These are phyloP conservation scores for Lerista edwardsae DNA, from an alignment of 2,797 vertebrate genomes.

Conservation along the genomic window DNA sequence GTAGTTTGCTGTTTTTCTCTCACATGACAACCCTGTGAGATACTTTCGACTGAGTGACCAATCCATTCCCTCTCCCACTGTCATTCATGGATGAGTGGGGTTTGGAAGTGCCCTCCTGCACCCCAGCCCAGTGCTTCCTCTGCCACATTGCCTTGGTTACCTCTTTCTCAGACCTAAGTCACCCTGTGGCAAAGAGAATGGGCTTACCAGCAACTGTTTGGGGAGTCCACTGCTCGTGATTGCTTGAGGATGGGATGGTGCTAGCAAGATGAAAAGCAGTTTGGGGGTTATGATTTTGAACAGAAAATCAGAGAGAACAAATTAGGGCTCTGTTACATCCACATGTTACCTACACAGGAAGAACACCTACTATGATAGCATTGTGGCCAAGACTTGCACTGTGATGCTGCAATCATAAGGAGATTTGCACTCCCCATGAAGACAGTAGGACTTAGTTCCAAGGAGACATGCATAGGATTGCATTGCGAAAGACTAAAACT, in stretches of 20 bases:
- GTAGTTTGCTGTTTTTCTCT: neutral
- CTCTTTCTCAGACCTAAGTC: slow-evolving; percentile 1
- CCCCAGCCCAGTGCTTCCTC: neutral
- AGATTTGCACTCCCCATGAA: too few species aligned
- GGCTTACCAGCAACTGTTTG: neutral
- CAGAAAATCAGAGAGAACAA: neutral
- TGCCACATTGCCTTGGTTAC: neutral
- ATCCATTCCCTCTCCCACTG: neutral
- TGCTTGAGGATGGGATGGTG: neutral
- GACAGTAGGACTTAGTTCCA: too few species aligned
- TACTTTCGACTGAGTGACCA: neutral
- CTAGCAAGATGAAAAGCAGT: neutral
- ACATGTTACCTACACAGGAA: neutral
- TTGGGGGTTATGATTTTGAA: neutral
- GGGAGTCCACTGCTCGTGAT: neutral
- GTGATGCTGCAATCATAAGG: too few species aligned
- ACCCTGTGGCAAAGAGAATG: neutral
- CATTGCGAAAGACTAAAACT: neutral
- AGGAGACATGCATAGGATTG: too few species aligned
- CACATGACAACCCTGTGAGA: neutral
- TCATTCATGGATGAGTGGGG: neutral
- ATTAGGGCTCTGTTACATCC: neutral
- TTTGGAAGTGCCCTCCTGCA: neutral
- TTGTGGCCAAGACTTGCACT: too few species aligned
- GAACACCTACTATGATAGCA: too few species aligned